Conservation (phyloP, 1,140 invertebrate species). For the Bombus pascuorum region DNA sequence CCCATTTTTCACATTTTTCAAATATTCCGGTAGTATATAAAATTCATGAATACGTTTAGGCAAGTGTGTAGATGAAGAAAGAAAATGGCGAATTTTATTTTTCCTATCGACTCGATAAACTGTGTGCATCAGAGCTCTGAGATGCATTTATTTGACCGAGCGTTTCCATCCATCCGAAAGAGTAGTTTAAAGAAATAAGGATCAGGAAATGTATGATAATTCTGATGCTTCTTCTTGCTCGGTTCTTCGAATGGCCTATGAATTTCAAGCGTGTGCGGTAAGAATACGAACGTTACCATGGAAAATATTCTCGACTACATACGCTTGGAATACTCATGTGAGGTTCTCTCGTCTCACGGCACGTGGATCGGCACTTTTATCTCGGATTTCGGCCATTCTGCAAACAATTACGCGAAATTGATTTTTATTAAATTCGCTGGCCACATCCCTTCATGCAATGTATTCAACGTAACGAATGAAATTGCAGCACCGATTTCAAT, state of each 20-base stretch:
- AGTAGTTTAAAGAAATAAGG: slow-evolving; percentile 38
- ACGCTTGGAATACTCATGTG: slow-evolving; percentile 10
- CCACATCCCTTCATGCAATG: not conserved
- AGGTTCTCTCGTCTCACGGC: not conserved
- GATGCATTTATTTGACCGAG: slow-evolving; percentile 18
- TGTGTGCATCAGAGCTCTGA: not conserved
- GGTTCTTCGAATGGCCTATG: slow-evolving; percentile 45
- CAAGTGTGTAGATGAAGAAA: not conserved
- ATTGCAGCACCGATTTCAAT: not conserved
- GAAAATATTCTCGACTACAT: slow-evolving; percentile 30
- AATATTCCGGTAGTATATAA: not conserved
- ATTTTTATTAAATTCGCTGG: slow-evolving; percentile 9
- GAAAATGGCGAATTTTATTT: not conserved
- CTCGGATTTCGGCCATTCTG: not conserved
- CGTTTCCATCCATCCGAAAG: slow-evolving; percentile 3
- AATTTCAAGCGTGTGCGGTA: slow-evolving; percentile 33
- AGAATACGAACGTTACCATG: slow-evolving; percentile 37
- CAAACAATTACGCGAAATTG: slow-evolving; percentile 37
- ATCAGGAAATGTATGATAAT: slow-evolving; percentile 45
- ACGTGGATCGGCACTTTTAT: slow-evolving; percentile 31
- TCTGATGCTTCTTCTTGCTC: slow-evolving; percentile 43
- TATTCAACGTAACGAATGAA: not conserved
- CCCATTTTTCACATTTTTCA: not conserved
- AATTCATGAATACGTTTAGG: not conserved
- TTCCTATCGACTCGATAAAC: not conserved